Evolutionary conservation across 1,140 invertebrate species (phyloP), one percentile per base, ranked within the genome.

Genomic region (Ephestia elutella): DNA sequence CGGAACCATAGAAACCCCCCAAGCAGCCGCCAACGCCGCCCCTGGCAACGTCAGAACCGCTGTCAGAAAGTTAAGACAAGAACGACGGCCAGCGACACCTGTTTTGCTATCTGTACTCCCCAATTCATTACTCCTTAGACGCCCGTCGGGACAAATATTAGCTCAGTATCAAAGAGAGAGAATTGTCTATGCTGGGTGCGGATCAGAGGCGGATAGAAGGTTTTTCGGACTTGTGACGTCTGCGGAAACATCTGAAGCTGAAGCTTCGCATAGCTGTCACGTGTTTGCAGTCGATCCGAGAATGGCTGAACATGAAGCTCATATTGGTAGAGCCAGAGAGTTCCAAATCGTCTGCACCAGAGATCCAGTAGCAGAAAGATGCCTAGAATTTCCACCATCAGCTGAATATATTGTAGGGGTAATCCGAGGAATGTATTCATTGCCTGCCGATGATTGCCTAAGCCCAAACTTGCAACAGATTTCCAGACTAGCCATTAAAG

Each of bases 1-100:
- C 51, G 97, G 97, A 4, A 98, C 97, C 0, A 97, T 98, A 54
- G 97, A 98, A 87, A 97, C 97, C 90, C 97, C 97, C 0, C 94
- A 95, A 80, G 95, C 97, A 73, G 92, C 94, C 54, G 92, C 95
- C 0, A 93, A 92, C 51, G 93, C 93, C 7, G 93, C 94, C 75
- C 90, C 95, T 49, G 93, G 93, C 63, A 92, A 92, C 2, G 92
- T 93, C 10, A 87, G 91, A 32, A 96, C 93, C 57, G 97, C 97
- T 74, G 97, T 99, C 17, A 92, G 96, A 61, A 93, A 97, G 75
- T 84, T 99, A 30, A 90, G 97, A 55, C 93, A 97, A 50, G 97
- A 98, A 75, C 96, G 97, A 85, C 93, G 96, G 57, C 94, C 93
- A 48, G 96, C 97, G 49, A 95, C 95, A 18, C 92, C 95, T 19